A percentile compares a stretch with the other conserved stretches of the same genome.
Conservation (phyloP, 2,797 vertebrate genomes). For the Sphenopsis melanotis region DNA sequence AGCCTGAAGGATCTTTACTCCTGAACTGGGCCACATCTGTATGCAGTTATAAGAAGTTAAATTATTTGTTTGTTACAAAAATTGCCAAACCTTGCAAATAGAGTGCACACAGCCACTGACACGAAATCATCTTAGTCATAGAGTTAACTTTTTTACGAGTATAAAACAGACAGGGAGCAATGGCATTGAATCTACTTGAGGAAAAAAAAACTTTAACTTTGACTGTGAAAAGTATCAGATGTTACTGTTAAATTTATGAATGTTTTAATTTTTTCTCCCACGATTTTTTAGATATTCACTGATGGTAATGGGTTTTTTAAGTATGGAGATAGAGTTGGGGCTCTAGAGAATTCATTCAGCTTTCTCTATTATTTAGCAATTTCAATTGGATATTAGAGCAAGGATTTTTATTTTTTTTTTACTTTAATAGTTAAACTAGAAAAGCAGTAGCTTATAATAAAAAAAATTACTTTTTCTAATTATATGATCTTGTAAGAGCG, state of each 20-base stretch:
- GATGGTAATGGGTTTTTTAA: background rate
- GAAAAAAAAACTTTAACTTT: background rate
- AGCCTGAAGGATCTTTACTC: background rate
- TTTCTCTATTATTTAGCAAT: background rate
- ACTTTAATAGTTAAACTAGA: background rate
- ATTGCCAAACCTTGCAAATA: background rate
- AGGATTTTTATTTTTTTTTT: background rate
- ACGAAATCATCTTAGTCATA: fast-evolving
- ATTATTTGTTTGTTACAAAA: background rate
- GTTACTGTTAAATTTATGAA: background rate
- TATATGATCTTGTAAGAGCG: background rate
- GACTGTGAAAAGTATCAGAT: background rate
- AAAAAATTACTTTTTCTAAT: background rate
- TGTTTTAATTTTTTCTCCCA: background rate
- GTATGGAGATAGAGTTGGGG: background rate
- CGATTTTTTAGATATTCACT: background rate
- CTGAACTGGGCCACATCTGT: background rate
- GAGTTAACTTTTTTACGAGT: background rate
- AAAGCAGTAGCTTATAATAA: background rate
- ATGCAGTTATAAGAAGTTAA: background rate
- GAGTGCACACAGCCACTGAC: background rate
- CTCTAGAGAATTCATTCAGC: background rate
- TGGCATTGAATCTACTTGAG: background rate
- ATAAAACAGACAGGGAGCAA: background rate
- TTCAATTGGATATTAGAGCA: background rate